Evolutionary conservation across 2,113 vertebrate genomes (phyloP).

Genomic region (Ramphastos sulfuratus): DNA sequence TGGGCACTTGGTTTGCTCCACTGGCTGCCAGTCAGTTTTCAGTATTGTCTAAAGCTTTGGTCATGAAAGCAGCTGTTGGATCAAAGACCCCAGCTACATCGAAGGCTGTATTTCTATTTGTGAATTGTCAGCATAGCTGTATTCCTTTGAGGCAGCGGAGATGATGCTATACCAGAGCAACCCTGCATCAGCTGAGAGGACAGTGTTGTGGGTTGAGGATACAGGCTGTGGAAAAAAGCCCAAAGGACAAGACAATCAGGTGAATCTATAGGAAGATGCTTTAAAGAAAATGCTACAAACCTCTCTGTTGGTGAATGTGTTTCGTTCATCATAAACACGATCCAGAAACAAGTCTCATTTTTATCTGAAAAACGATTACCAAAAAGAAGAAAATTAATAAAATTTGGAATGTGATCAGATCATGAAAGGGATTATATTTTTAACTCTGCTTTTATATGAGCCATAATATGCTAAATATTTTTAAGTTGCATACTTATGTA

Average conservation of each 20-base stretch:
- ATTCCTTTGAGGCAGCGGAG: background rate
- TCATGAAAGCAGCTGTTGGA: constrained; percentile 13
- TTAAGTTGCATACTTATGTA: background rate
- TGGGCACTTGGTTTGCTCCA: background rate
- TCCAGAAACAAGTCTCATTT: background rate
- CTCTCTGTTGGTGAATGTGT: background rate
- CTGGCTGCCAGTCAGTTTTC: background rate
- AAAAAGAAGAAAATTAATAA: background rate
- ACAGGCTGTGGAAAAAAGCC: background rate
- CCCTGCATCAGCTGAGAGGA: background rate
- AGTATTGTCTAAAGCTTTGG: background rate
- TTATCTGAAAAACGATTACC: background rate
- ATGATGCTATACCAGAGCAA: background rate
- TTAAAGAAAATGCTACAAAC: background rate
- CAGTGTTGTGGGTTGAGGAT: background rate
- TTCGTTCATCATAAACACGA: background rate
- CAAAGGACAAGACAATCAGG: background rate
- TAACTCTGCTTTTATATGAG: background rate
- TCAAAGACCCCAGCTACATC: background rate
- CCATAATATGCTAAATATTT: background rate
- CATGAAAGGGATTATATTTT: background rate
- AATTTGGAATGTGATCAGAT: background rate
- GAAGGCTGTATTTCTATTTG: background rate
- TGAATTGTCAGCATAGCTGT: background rate
- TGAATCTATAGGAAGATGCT: background rate